These are phyloP conservation scores for Melanotaenia maccullochi DNA, from an alignment of 2,797 vertebrate species.

Conservation along the genomic window DNA sequence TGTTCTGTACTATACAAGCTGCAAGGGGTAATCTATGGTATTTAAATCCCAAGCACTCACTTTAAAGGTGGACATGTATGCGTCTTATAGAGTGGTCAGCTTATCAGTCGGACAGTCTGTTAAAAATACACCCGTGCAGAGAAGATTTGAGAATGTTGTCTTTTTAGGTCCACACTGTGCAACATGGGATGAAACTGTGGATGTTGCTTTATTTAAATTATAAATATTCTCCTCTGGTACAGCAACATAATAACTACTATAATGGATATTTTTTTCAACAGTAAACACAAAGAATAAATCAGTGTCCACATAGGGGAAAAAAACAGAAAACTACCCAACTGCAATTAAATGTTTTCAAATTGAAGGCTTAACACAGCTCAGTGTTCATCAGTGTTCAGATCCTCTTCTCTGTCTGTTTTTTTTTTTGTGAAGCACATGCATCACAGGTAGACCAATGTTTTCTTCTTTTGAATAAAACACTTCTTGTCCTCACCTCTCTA, in stretches of 20 bases:
- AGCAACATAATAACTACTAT: conserved; percentile 17
- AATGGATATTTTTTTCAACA: conserved; percentile 14
- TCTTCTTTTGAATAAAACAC: background rate
- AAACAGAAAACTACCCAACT: background rate
- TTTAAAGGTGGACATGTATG: conserved; percentile 33
- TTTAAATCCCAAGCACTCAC: conserved; percentile 47
- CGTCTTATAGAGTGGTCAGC: conserved; percentile 39
- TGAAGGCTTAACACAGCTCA: background rate
- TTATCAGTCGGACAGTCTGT: conserved; percentile 21
- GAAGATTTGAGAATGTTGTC: conserved; percentile 1
- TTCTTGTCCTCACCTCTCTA: conserved; percentile 9
- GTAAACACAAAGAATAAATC: conserved; percentile 3
- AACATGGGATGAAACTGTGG: background rate
- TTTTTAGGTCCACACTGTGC: conserved; percentile 22
- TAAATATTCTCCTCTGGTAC: conserved; percentile 6
- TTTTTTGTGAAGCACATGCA: conserved; percentile 5
- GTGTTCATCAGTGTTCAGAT: background rate
- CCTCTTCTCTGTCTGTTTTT: background rate
- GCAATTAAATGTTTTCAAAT: conserved; percentile 7
- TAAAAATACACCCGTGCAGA: conserved; percentile 39
- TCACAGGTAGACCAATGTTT: conserved; percentile 5
- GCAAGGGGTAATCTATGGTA: conserved; percentile 51
- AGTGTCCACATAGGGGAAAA: background rate
- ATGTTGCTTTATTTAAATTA: background rate
- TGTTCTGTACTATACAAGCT: conserved; percentile 38